A percentile compares a stretch with the other conserved stretches of the same genome.
Conservation (phyloP, 2,888 invertebrate species). For the Pelosia muscerda region DNA sequence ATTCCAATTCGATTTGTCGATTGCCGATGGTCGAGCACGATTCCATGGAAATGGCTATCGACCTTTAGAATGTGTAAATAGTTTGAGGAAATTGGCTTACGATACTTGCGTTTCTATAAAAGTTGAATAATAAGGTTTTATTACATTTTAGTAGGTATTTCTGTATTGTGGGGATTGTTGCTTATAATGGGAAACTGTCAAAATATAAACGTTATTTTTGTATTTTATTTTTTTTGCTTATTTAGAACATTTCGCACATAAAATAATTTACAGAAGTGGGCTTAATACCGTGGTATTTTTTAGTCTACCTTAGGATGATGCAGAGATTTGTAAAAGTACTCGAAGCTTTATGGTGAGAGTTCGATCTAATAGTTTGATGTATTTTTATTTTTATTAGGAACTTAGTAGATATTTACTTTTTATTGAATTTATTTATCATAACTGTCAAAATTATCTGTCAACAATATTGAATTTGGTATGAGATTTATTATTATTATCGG, state of each 20-base stretch:
- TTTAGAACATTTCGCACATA: no score
- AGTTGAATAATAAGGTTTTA: constrained; percentile 16
- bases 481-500: background rate
- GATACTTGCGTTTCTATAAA: constrained; percentile 19
- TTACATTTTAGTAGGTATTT: constrained; percentile 11
- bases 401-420: no score
- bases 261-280: no score
- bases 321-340: no score
- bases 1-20: constrained; percentile 81
- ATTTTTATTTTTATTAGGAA: no score
- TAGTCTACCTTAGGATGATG: no score
- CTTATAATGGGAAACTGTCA: background rate
- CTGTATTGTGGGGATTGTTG: background rate
- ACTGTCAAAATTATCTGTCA: no score
- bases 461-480: background rate
- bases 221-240: no score
- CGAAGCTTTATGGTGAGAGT: no score
- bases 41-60: constrained; percentile 65
- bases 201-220: background rate
- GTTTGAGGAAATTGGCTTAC: constrained; percentile 52
- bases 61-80: constrained; percentile 81
- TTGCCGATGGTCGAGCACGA: constrained; percentile 60
- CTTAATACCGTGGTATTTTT: no score
- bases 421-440: no score
- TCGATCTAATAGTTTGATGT: no score